These are phyloP conservation scores for Hiodon alosoides DNA, from an alignment of 2,113 vertebrate species.

Conservation along the genomic window DNA sequence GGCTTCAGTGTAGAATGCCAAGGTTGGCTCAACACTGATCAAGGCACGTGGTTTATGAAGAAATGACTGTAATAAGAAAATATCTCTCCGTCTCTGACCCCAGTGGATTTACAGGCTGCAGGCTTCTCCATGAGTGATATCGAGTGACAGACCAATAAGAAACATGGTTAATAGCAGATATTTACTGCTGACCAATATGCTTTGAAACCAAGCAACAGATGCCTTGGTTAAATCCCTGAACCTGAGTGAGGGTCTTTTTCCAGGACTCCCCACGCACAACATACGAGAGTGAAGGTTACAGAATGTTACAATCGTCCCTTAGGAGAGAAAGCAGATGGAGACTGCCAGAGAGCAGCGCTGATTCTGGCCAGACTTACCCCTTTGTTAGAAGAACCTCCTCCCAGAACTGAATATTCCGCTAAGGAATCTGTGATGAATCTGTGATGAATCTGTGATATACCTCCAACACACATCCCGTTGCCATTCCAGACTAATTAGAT, in stretches of 20 bases:
- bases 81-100: no score
- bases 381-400: background rate
- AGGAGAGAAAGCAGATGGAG: constrained; percentile 13
- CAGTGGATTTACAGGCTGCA: no score
- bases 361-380: constrained; percentile 5
- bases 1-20: background rate
- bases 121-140: background rate
- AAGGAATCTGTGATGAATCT: background rate
- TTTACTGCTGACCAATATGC: background rate
- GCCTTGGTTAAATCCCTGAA: background rate
- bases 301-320: constrained; percentile 2
- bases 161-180: background rate
- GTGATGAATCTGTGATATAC: background rate
- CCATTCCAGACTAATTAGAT: background rate
- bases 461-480: no score
- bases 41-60: background rate
- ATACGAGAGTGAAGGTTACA: background rate
- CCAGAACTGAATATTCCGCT: background rate
- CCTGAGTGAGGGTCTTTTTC: background rate
- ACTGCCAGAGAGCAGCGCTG: background rate
- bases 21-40: background rate
- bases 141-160: background rate
- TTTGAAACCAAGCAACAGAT: background rate
- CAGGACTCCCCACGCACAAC: background rate
- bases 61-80: no score